Evolutionary conservation across 2,113 vertebrate species (phyloP).

Genomic region (Silurus meridionalis): DNA sequence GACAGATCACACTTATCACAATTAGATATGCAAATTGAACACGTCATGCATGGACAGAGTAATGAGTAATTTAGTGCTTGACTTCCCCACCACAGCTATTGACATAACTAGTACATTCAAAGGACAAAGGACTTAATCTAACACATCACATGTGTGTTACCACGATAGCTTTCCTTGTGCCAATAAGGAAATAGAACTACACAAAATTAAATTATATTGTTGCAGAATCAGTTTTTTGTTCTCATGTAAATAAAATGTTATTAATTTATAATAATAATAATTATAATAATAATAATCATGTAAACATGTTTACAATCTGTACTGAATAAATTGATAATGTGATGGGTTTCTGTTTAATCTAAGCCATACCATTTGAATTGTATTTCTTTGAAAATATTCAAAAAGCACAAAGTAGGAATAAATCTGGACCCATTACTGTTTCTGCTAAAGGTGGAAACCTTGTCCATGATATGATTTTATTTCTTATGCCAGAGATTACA

Average conservation of each 20-base stretch:
- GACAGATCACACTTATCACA: conserved; percentile 51
- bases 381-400: neutral
- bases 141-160: conserved; percentile 15
- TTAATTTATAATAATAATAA: too few species aligned
- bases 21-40: conserved; percentile 61
- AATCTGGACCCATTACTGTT: neutral
- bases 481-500: neutral
- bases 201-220: neutral
- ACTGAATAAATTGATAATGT: neutral
- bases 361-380: neutral
- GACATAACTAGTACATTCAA: conserved; percentile 55
- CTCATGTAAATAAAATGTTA: neutral
- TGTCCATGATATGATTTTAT: neutral
- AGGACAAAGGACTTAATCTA: conserved; percentile 50
- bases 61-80: conserved; percentile 61
- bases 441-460: neutral
- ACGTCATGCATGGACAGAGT: conserved; percentile 57
- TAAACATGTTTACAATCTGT: neutral
- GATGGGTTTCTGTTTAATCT: neutral
- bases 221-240: conserved; percentile 6
- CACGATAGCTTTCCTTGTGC: conserved; percentile 39
- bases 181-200: conserved; percentile 17
- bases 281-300: neutral
- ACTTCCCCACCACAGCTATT: conserved; percentile 51
- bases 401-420: neutral